phyloP scores from a whole-genome alignment of 2,113 vertebrate species.

The Mungos mungo region DNA sequence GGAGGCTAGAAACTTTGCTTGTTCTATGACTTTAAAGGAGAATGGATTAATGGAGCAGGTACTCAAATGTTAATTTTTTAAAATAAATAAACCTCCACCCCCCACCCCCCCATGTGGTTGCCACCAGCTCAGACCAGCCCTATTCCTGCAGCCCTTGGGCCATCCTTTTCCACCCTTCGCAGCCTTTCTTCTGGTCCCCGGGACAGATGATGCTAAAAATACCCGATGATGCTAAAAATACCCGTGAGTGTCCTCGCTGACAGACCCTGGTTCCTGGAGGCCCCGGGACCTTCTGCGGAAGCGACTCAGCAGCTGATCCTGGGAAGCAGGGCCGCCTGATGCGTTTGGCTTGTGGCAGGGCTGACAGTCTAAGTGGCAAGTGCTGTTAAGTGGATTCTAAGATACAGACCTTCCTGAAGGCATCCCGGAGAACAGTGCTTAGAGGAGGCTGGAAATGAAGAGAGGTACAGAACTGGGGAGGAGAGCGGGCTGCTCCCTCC shows the following conservation, averaged over 20 bases:
- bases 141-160: not conserved
- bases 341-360: not conserved
- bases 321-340: not conserved
- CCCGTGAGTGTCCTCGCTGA: not conserved
- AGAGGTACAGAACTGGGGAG: fast-evolving
- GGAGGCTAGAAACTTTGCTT: not conserved
- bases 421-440: not conserved
- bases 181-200: not conserved
- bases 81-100: not conserved
- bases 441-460: not conserved
- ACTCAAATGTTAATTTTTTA: not conserved
- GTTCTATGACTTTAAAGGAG: not conserved
- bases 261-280: not conserved
- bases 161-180: not conserved
- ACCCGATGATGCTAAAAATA: not conserved
- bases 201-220: not conserved
- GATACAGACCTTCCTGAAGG: not conserved
- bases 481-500: fast-evolving
- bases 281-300: not conserved
- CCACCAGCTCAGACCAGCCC: too few species aligned
- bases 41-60: not conserved
- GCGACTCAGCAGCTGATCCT: not conserved
- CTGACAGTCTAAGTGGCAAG: not conserved
- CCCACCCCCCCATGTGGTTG: fast-evolving
- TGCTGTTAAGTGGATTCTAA: not conserved